Evolutionary conservation across 2,888 invertebrate species (phyloP), one percentile per base, ranked within the genome.

Genomic region (Napeogenes sylphis): DNA sequence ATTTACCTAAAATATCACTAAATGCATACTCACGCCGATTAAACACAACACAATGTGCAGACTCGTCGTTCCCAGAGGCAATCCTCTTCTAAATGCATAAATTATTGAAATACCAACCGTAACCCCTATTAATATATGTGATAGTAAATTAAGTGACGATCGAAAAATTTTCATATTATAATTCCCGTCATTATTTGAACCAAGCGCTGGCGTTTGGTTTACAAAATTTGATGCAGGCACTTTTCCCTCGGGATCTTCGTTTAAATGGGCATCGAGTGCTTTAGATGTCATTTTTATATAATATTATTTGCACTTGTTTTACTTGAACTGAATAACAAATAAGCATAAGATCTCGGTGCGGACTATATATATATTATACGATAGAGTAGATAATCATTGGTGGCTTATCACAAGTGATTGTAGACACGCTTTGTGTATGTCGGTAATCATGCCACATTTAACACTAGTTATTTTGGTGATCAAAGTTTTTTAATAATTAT

Each of bases 41-140:
- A 87, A 85, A 71, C 88, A 88, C 56, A 88, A 68, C 4, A 83
- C 64, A 33, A 87, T 77, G 65, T 89, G 88, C 53, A 77, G 62
- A 32, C 71, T 66, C 6, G 82, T 84, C 0, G 78, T 66, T 58
- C 72, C 71, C 4, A 83, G 30, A 0, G 84, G 83, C 6, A 76
- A 12, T 33, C 81, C 82, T 67, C 64, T 64, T 62, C 78, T 75
- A 6, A 85, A 77, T 2, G 82, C 72, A 60, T 73, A 87, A 8
- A 81, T 35, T 0, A 85, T 12, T 3, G 66, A 61, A 4, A 79
- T 65, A 32, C 81, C 82, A 2, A 83, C 82, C 4, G 81, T 77
- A 21, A 77, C 70, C 21, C 88, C 87, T 59, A 86, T 81, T n/a
- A 87, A 70, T 4, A 79, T 72, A 65, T 87, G 83, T 5, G 81